Percentiles rank a stretch among this genome's conserved stretches.
Evolutionary conservation across 2,888 invertebrate species (phyloP).

Genomic region (Pristionchus japonicus): DNA sequence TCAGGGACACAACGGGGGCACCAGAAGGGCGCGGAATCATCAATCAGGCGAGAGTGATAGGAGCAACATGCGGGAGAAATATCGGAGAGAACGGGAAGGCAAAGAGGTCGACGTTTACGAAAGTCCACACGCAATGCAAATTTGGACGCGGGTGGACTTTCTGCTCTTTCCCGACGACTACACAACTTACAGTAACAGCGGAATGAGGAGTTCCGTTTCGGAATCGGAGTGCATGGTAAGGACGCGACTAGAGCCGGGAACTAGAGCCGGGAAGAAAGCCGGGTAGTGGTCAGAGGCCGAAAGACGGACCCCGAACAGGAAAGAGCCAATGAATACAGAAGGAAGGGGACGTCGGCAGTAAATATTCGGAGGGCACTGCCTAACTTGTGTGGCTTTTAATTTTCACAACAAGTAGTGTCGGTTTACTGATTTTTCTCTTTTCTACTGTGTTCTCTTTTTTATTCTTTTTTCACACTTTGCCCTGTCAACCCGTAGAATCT

Average conservation of each 20-base stretch:
- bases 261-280: neutral
- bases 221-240: neutral
- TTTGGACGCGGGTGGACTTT: neutral
- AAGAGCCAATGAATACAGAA: conserved; percentile 35
- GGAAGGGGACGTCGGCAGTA: neutral
- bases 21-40: conserved; percentile 35
- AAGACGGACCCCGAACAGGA: neutral
- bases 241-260: neutral
- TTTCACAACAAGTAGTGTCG: neutral
- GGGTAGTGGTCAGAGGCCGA: neutral
- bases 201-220: neutral
- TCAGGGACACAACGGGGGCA: neutral
- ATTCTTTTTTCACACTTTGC: too few relatives aligned
- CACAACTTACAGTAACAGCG: conserved; percentile 1
- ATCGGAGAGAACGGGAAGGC: neutral
- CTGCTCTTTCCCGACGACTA: neutral
- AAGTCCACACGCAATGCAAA: conserved; percentile 11
- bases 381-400: neutral
- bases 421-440: too few relatives aligned
- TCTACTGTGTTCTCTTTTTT: too few relatives aligned
- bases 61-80: neutral
- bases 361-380: neutral
- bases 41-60: conserved; percentile 37
- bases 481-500: too few relatives aligned
- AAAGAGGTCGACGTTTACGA: conserved; percentile 10